Percentiles rank a stretch among this genome's conserved stretches.
These are phyloP conservation scores for Hyaena hyaena DNA, from an alignment of 2,113 vertebrate genomes.

Conservation along the genomic window DNA sequence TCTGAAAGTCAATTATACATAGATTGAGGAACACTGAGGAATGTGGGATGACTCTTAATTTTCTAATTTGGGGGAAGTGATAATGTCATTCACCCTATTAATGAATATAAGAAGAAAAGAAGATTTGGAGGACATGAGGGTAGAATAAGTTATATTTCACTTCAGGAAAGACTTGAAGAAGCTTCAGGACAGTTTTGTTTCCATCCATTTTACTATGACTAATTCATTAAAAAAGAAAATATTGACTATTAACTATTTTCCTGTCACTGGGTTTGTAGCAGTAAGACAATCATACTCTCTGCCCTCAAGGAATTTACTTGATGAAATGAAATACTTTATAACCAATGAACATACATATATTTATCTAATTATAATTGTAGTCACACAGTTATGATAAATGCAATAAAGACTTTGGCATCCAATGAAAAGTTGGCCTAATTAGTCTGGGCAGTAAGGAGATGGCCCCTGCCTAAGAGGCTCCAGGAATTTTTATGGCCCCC, in stretches of 20 bases:
- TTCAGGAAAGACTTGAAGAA: slow-evolving; percentile 30
- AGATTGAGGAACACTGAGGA: not conserved
- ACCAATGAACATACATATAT: not conserved
- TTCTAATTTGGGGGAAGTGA: slow-evolving; percentile 21
- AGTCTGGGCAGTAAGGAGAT: not conserved
- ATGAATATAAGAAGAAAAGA: slow-evolving; percentile 6
- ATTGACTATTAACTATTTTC: not conserved
- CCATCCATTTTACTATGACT: not conserved
- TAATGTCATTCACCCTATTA: not conserved
- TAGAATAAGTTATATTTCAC: not conserved
- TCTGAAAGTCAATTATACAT: not conserved
- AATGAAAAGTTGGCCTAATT: not conserved
- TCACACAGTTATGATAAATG: not conserved
- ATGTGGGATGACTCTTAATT: not conserved
- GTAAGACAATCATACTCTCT: not conserved
- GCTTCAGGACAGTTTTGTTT: not conserved
- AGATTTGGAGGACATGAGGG: not conserved
- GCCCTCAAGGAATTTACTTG: not conserved
- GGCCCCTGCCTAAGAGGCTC: not conserved
- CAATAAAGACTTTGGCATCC: not conserved
- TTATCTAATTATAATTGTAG: not conserved
- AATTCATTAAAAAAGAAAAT: not conserved
- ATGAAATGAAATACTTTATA: not conserved
- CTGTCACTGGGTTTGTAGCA: not conserved
- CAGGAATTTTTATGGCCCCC: not conserved